Evolutionary conservation across 2,113 vertebrate genomes (phyloP), one percentile per base, ranked within the genome.

Genomic region (Gobiocypris rarus): DNA sequence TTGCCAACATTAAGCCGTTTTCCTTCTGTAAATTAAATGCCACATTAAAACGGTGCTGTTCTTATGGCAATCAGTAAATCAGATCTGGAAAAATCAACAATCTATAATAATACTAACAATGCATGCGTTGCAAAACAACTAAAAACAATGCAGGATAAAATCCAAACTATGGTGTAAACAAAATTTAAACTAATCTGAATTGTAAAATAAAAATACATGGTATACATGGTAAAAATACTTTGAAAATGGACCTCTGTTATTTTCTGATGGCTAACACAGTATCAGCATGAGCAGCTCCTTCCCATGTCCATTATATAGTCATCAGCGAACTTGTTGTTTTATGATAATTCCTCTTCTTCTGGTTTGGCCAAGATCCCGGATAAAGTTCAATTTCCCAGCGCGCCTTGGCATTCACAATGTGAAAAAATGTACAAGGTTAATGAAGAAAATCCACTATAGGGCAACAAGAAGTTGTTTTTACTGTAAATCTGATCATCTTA

Each of bases 331-430:
- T 41, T 69, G 31, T 24, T 45, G 69, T 48, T 74, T 48, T 74
- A n/a, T 74, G 41, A 74, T 74, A 48, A 26, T 48, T 74, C 43
- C 22, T 1, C n/a, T 26, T 73, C 41, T 24, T 74, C 43, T 26
- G 19, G 67, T 70, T 5, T 50, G 70, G 43, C 43, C 22, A 0
- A 26, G 70, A 74, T 74, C n/a, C 70, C 70, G 15, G 70, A 74
- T 74, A 48, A 48, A 74, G 70, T 74, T 48, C 70, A 45, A 26
- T 73, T 48, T 34, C 70, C 70, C 43, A 74, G 43, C 24, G 13
- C 15, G 70, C 70, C 43, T 48, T 14, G n/a, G 43, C 48, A 73
- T 48, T 69, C 70, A 73, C n/a, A 48, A 26, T 73, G 70, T 48
- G 41, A 73, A 48, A 19, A 69, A 17, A 4, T 9, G 3, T 22